These are phyloP conservation scores for Apodemus sylvaticus DNA, from an alignment of 2,113 vertebrate genomes.

Conservation along the genomic window DNA sequence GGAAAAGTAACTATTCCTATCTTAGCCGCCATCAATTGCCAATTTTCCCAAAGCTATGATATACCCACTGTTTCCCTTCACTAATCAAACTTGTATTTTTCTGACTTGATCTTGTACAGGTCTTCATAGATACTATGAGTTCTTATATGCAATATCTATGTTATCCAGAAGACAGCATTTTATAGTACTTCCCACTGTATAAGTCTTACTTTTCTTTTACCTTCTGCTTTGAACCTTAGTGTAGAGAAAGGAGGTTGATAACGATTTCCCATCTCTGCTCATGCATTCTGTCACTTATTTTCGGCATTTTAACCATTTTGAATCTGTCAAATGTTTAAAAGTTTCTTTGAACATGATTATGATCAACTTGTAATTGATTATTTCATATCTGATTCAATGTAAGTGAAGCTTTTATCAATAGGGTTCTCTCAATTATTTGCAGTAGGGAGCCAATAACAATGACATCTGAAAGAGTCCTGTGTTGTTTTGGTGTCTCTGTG, in stretches of 20 bases:
- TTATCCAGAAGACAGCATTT: background rate
- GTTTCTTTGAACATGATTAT: background rate
- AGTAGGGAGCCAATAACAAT: background rate
- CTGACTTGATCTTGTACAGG: too few relatives aligned
- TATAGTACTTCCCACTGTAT: background rate
- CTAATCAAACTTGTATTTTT: too few relatives aligned
- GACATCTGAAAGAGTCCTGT: background rate
- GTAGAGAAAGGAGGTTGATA: background rate
- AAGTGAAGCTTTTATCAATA: background rate
- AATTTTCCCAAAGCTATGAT: background rate
- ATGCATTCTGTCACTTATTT: background rate
- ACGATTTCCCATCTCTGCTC: background rate
- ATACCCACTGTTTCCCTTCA: too few relatives aligned
- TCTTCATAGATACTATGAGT: background rate
- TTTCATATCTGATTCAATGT: background rate
- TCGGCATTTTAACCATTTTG: background rate
- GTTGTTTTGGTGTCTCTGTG: background rate
- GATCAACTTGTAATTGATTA: background rate
- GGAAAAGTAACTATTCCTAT: background rate
- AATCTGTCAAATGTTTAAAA: background rate
- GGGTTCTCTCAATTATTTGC: background rate
- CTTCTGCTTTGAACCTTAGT: background rate
- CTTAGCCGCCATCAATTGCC: background rate
- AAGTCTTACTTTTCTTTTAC: background rate
- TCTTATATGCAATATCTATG: background rate